Evolutionary conservation across 2,113 vertebrate species (phyloP).

Genomic region (Telmatochromis sp.): DNA sequence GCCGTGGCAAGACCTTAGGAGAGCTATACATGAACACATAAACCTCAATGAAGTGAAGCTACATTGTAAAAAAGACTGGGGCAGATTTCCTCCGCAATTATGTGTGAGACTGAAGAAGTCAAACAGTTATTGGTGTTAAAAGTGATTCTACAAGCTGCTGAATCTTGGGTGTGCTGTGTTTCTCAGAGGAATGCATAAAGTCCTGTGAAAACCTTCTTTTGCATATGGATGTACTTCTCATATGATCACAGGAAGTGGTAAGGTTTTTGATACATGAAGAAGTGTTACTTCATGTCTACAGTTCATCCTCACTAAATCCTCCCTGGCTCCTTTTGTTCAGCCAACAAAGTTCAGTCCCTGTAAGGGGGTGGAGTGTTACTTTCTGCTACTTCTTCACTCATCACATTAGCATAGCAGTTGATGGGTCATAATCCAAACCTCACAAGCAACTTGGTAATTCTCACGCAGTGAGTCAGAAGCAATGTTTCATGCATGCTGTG

Average conservation of each 20-base stretch:
- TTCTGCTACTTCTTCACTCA: slow-evolving; percentile 26
- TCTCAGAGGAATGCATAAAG: not conserved
- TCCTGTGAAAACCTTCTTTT: rapidly evolving
- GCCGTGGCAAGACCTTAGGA: not conserved
- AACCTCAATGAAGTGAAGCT: not conserved
- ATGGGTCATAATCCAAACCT: slow-evolving; percentile 18
- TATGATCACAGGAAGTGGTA: not conserved
- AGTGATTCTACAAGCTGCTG: not conserved
- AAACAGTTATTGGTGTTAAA: not conserved
- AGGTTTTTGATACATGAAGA: not conserved
- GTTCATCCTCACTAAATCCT: not conserved
- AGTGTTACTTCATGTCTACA: not conserved
- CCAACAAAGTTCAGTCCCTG: slow-evolving; percentile 22
- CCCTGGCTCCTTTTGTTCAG: slow-evolving; percentile 1
- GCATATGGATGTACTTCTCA: rapidly evolving
- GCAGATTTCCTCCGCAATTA: not conserved
- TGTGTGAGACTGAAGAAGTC: not conserved
- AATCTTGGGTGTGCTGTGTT: not conserved
- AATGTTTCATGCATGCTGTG: not conserved
- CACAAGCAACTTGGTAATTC: not conserved
- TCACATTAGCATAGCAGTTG: slow-evolving; percentile 25
- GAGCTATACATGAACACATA: not conserved
- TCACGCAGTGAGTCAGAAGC: slow-evolving; percentile 15
- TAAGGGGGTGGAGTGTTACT: slow-evolving; percentile 8
- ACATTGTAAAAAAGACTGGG: not conserved